These are phyloP conservation scores for Tragelaphus strepsiceros DNA, from an alignment of 2,113 vertebrate genomes.

Conservation along the genomic window DNA sequence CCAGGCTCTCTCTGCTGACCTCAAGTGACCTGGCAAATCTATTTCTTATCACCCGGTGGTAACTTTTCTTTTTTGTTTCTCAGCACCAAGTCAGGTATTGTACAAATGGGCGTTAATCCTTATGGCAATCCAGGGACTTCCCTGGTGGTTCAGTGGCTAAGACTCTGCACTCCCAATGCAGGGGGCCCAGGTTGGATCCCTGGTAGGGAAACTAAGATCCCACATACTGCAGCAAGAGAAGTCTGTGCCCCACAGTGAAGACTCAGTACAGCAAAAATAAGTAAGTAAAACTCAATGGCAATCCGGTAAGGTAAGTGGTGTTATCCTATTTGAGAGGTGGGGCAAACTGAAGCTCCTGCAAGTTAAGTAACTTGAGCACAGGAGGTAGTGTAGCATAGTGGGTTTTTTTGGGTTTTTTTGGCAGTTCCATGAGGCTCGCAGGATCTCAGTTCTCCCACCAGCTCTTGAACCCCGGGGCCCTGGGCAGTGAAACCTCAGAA, in stretches of 20 bases:
- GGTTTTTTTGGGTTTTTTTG: not conserved
- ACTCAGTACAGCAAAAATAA: not conserved
- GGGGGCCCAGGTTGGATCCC: not conserved
- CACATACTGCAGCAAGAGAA: not conserved
- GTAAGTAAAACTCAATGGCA: not conserved
- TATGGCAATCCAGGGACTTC: not conserved
- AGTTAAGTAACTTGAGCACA: not conserved
- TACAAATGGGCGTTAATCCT: not conserved
- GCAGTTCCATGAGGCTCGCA: not conserved
- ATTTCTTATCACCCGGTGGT: not conserved
- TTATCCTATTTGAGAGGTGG: not conserved
- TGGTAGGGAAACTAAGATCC: not conserved
- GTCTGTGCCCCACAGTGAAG: not conserved
- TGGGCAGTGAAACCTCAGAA: not conserved
- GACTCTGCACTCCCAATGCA: not conserved
- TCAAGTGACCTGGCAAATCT: not conserved
- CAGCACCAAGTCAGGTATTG: not conserved
- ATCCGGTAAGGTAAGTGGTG: not conserved
- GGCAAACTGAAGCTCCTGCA: not conserved
- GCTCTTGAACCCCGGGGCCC: not conserved
- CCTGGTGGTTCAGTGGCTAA: not conserved
- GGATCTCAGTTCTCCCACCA: not conserved
- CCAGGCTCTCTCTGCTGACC: not conserved
- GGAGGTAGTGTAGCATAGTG: rapidly evolving
- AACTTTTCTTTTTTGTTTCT: not conserved